A percentile compares a stretch with the other conserved stretches of the same genome.
These are phyloP conservation scores for Rapana venosa DNA, from an alignment of 2,888 invertebrate species.

Conservation along the genomic window DNA sequence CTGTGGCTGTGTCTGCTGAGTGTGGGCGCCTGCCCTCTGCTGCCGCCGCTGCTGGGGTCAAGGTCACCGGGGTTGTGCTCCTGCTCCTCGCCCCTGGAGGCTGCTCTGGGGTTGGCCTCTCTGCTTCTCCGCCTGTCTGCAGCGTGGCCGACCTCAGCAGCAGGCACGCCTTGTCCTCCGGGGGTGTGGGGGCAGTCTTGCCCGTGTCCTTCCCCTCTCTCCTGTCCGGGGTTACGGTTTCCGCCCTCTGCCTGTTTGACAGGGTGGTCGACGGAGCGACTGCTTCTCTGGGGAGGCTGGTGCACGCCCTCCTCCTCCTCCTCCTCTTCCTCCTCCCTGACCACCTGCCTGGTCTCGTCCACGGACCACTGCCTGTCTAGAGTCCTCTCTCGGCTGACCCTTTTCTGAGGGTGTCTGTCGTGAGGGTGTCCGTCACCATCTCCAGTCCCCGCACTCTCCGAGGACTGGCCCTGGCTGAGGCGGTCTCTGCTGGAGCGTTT, in stretches of 20 bases:
- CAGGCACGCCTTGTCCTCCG: background rate
- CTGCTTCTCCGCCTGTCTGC: background rate
- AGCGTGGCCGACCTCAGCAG: background rate
- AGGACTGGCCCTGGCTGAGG: background rate
- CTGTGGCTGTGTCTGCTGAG: background rate
- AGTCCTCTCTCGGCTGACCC: constrained; percentile 23
- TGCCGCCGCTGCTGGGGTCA: background rate
- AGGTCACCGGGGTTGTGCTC: background rate
- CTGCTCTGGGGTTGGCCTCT: background rate
- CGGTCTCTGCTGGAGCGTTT: background rate
- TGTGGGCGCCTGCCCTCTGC: background rate
- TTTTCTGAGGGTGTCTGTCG: background rate
- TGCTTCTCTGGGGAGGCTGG: background rate
- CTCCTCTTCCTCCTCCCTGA: background rate
- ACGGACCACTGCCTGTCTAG: constrained; percentile 26
- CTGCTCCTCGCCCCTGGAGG: background rate
- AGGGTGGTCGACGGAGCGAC: background rate
- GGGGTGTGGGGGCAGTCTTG: background rate
- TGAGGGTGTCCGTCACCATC: background rate
- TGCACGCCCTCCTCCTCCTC: background rate
- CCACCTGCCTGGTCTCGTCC: background rate
- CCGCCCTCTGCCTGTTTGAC: background rate
- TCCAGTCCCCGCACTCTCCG: background rate
- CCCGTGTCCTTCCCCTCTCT: background rate
- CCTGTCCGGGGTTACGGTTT: background rate